These are phyloP conservation scores for Dromaius novaehollandiae DNA, from an alignment of 2,113 vertebrate species.

Conservation along the genomic window DNA sequence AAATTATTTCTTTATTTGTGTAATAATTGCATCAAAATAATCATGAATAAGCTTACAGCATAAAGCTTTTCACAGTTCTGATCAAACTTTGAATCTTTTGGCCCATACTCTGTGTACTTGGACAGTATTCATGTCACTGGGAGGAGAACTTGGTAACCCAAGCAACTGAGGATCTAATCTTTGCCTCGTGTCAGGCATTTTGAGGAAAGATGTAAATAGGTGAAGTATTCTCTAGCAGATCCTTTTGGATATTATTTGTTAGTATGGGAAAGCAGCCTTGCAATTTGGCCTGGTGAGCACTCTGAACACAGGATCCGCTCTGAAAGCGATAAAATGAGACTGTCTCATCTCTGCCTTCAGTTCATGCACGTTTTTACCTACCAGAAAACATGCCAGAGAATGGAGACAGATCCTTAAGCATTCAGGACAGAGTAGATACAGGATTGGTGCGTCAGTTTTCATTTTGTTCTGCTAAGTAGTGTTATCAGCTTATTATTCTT, in stretches of 20 bases:
- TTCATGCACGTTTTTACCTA: not conserved
- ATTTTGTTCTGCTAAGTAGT: not conserved
- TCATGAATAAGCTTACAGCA: not conserved
- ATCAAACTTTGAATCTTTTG: not conserved
- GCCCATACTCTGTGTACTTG: not conserved
- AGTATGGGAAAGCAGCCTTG: not conserved
- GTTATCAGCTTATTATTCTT: not conserved
- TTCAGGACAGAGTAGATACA: not conserved
- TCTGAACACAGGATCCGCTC: not conserved
- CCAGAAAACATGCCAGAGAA: not conserved
- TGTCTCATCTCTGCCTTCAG: not conserved
- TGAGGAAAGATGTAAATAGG: not conserved
- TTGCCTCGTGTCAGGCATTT: not conserved
- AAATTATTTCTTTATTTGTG: not conserved
- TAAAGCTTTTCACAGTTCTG: not conserved
- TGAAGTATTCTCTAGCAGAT: not conserved
- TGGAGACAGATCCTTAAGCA: not conserved
- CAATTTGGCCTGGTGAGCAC: not conserved
- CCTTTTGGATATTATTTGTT: not conserved
- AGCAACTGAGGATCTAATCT: not conserved
- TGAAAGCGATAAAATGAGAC: not conserved
- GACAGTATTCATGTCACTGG: not conserved
- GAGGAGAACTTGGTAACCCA: not conserved
- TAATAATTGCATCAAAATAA: not conserved
- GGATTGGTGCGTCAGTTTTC: not conserved